A percentile compares a stretch with the other conserved stretches of the same genome.
Evolutionary conservation across 2,113 vertebrate species (phyloP).

Genomic region (Rhea pennata): DNA sequence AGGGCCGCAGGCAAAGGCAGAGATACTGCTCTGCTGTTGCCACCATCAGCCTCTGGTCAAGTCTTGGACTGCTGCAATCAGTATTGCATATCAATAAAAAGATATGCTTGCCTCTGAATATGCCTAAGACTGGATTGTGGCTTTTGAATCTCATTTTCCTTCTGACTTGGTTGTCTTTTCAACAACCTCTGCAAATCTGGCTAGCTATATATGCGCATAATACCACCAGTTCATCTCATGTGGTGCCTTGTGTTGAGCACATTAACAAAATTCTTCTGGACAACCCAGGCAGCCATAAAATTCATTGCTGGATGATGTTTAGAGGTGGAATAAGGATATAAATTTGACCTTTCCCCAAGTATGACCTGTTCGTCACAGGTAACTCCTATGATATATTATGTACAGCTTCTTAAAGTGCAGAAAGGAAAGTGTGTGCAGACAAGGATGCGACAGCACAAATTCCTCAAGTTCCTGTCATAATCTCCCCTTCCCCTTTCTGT

Average conservation of each 20-base stretch:
- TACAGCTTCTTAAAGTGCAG: background rate
- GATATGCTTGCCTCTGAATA: background rate
- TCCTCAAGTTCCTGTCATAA: background rate
- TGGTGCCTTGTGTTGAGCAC: background rate
- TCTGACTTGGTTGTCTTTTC: background rate
- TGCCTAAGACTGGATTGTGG: background rate
- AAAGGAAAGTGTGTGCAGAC: background rate
- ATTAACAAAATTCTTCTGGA: too few species aligned
- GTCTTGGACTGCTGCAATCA: background rate
- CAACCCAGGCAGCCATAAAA: rapidly evolving
- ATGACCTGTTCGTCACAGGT: background rate
- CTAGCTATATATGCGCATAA: background rate
- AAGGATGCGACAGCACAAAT: background rate
- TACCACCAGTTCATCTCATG: rapidly evolving
- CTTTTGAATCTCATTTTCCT: background rate
- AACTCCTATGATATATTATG: rapidly evolving
- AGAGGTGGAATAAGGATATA: background rate
- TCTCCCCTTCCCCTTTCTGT: background rate
- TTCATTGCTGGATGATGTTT: background rate
- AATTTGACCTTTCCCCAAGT: background rate
- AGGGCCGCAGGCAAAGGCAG: background rate
- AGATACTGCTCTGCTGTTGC: background rate
- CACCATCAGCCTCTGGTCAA: background rate
- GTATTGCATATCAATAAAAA: background rate
- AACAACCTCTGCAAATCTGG: background rate